Conservation (phyloP, 2,113 vertebrate genomes). For the Dendrocopos noguchii region DNA sequence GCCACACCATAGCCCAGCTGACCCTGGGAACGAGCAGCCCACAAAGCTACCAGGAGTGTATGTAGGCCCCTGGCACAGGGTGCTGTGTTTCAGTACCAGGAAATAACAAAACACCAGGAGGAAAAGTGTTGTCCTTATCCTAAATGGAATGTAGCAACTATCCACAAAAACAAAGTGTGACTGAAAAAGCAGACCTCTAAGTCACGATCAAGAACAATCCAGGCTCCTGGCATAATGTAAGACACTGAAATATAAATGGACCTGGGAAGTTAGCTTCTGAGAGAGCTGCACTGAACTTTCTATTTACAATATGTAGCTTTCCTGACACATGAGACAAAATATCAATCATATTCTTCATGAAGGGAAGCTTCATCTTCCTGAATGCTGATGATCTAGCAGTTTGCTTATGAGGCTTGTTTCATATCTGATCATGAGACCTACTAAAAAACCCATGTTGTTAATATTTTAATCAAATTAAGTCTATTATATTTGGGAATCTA, state of each 20-base stretch:
- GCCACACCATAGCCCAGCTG: background rate
- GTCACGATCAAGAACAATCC: background rate
- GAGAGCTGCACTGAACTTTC: background rate
- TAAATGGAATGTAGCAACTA: background rate
- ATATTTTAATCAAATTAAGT: conserved; percentile 26
- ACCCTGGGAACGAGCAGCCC: background rate
- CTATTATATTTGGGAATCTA: conserved; percentile 23
- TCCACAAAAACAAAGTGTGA: background rate
- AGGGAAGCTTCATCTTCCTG: background rate
- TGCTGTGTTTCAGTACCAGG: background rate
- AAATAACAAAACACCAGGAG: background rate
- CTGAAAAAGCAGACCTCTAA: background rate
- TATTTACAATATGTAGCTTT: background rate
- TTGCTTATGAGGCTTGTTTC: background rate
- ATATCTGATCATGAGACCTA: background rate
- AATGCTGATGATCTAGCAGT: background rate
- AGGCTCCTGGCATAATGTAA: background rate
- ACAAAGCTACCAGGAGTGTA: background rate
- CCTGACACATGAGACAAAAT: background rate
- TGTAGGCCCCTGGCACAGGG: accelerated
- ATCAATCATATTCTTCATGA: background rate
- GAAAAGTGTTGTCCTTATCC: background rate
- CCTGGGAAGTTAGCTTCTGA: background rate
- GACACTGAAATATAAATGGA: background rate
- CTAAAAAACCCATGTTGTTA: background rate